These are phyloP conservation scores for Chrysogorgia sp. DNA, from an alignment of 92 coral and sea anemone species.

Conservation along the genomic window DNA sequence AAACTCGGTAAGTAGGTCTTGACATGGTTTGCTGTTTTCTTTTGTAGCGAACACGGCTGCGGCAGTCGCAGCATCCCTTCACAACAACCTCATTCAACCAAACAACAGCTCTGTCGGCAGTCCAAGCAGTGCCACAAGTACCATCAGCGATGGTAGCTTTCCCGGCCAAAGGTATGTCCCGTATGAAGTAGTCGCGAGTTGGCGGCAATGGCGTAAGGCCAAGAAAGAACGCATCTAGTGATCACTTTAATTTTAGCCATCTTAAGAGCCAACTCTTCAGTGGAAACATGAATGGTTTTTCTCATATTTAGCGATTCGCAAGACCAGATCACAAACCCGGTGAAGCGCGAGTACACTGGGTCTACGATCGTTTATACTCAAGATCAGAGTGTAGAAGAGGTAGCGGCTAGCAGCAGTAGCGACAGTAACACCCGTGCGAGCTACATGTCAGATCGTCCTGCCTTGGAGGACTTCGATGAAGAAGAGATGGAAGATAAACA, in stretches of 20 bases:
- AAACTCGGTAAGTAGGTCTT: no score
- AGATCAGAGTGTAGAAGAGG: constrained; percentile 80
- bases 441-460: constrained; percentile 86
- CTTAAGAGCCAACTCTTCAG: background rate
- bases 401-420: constrained; percentile 91
- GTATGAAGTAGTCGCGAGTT: no score
- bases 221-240: no score
- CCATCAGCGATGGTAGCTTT: constrained; percentile 91
- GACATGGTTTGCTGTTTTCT: background rate
- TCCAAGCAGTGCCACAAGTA: constrained; percentile 89
- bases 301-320: constrained; percentile 51
- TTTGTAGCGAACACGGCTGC: constrained; percentile 79
- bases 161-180: constrained; percentile 22
- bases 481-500: constrained; percentile 86
- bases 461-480: constrained; percentile 94
- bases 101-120: constrained; percentile 77
- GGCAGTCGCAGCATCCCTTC: constrained; percentile 90
- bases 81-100: constrained; percentile 73
- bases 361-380: constrained; percentile 56
- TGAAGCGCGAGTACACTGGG: constrained; percentile 62
- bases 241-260: no score
- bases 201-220: no score
- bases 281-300: background rate
- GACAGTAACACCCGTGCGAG: constrained; percentile 92
- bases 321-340: constrained; percentile 62